Conservation (phyloP, 2,113 vertebrate species). For the Amphiprion ocellaris region DNA sequence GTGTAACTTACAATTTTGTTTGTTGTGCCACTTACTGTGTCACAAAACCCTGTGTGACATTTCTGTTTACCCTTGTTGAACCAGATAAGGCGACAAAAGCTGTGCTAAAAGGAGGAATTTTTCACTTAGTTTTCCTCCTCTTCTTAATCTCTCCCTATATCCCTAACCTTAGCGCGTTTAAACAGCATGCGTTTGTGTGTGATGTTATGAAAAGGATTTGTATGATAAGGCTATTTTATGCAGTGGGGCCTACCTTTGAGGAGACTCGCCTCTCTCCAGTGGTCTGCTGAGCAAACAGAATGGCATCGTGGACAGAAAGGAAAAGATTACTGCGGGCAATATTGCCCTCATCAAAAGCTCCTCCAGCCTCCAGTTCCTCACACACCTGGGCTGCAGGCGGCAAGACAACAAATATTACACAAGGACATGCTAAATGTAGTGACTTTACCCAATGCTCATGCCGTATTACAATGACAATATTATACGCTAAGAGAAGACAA, state of each 20-base stretch:
- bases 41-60: conserved; percentile 40
- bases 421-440: not conserved
- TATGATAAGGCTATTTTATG: conserved; percentile 40
- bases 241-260: conserved; percentile 57
- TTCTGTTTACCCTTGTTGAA: conserved; percentile 48
- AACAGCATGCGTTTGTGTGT: conserved; percentile 36
- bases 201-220: conserved; percentile 39
- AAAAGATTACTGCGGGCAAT: conserved; percentile 87
- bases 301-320: conserved; percentile 90
- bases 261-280: conserved; percentile 25
- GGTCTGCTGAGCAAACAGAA: conserved; percentile 86
- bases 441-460: not conserved
- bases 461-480: not conserved
- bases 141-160: conserved; percentile 19
- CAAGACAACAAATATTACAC: conserved; percentile 32
- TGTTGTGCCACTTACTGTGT: conserved; percentile 24
- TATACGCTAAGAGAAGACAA: not conserved
- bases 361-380: conserved; percentile 89
- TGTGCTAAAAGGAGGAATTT: conserved; percentile 29
- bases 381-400: conserved; percentile 90
- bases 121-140: not conserved
- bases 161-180: conserved; percentile 18
- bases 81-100: conserved; percentile 53
- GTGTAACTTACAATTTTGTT: conserved; percentile 26
- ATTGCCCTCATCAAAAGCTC: conserved; percentile 90